Percentiles rank a stretch among this genome's conserved stretches.
Conservation (phyloP, 2,113 vertebrate species). For the Genyomyrus donnyi region DNA sequence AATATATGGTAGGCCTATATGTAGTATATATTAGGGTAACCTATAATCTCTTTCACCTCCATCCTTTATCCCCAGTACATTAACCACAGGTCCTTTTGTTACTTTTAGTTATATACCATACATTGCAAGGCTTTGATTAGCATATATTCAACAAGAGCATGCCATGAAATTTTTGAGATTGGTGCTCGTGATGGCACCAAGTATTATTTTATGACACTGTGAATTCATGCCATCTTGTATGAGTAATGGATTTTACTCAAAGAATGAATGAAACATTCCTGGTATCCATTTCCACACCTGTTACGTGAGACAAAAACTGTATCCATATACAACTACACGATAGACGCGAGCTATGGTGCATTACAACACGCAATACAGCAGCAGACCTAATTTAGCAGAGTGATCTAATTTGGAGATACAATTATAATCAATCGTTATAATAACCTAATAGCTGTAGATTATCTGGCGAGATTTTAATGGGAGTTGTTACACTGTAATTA, state of each 20-base stretch:
- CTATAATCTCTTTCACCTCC: background rate
- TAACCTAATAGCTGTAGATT: slow-evolving; percentile 2
- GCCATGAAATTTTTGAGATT: background rate
- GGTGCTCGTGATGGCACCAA: background rate
- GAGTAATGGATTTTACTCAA: background rate
- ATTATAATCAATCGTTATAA: slow-evolving; percentile 5
- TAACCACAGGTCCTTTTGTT: background rate
- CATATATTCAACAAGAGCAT: background rate
- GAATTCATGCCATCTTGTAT: background rate
- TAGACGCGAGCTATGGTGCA: background rate
- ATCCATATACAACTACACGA: background rate
- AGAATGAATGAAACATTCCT: background rate
- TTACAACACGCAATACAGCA: background rate
- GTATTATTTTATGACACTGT: background rate
- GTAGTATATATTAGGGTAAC: background rate
- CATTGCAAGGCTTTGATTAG: background rate
- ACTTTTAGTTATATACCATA: background rate
- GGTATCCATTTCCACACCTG: background rate
- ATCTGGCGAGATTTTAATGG: background rate
- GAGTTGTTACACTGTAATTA: slow-evolving; percentile 1
- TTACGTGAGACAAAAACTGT: background rate
- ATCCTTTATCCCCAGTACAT: background rate
- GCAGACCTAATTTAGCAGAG: background rate
- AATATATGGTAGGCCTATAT: background rate
- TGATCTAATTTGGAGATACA: background rate